These are phyloP conservation scores for Betta splendens DNA, from an alignment of 2,797 vertebrate species.

Conservation along the genomic window DNA sequence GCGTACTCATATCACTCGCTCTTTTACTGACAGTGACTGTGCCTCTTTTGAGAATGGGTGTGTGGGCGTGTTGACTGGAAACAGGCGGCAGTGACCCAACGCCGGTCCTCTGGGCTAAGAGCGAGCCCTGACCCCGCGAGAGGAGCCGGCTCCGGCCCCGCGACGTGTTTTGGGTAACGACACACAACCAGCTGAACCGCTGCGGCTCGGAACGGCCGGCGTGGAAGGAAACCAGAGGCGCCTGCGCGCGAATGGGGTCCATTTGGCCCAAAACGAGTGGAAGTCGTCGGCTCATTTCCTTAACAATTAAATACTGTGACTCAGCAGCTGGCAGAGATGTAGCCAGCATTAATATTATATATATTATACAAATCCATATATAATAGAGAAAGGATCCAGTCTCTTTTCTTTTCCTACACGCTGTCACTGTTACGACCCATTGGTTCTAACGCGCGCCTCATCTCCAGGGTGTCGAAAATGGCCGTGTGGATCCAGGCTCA, in stretches of 20 bases:
- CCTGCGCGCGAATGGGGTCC: too few relatives aligned
- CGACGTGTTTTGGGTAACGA: conserved; percentile 20
- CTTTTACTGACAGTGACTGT: conserved; percentile 70
- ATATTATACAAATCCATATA: too few relatives aligned
- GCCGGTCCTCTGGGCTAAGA: conserved; percentile 20
- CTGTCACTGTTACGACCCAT: background rate
- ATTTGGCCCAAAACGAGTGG: too few relatives aligned
- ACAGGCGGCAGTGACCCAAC: conserved; percentile 52
- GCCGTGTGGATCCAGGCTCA: conserved; percentile 96
- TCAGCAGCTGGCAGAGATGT: too few relatives aligned
- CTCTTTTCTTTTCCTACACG: background rate
- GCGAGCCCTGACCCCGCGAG: conserved; percentile 7
- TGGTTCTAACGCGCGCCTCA: background rate
- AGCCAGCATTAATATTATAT: too few relatives aligned
- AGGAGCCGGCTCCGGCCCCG: conserved; percentile 19
- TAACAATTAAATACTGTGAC: background rate
- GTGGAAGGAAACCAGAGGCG: conserved; percentile 8
- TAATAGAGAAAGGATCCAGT: background rate
- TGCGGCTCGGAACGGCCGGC: background rate
- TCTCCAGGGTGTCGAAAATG: conserved; percentile 84
- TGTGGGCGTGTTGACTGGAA: conserved; percentile 76
- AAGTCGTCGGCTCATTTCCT: too few relatives aligned
- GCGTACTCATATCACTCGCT: conserved; percentile 50
- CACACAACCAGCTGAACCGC: background rate
- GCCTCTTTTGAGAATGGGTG: conserved; percentile 67